These are phyloP conservation scores for Marisa cornuarietis DNA, from an alignment of 1,140 invertebrate species.

Conservation along the genomic window DNA sequence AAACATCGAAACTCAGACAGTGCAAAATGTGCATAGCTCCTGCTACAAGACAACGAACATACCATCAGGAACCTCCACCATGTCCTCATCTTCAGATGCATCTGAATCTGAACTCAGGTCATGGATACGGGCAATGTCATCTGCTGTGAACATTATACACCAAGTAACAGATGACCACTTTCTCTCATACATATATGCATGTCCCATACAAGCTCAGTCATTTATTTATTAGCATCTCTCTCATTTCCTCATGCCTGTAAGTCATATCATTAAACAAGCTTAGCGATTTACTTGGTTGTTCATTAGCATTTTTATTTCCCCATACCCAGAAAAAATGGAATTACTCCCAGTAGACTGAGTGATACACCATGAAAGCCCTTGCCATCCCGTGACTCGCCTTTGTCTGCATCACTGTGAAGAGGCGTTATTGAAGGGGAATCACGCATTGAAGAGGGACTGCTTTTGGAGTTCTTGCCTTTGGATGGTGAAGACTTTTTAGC, in stretches of 20 bases:
- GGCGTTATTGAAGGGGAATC: slow-evolving; percentile 38
- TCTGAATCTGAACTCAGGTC: slow-evolving; percentile 28
- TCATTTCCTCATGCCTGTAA: no score
- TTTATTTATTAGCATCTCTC: no score
- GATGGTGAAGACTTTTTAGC: slow-evolving; percentile 33
- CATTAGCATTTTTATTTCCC: neutral
- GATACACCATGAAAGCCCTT: no score
- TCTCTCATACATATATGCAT: no score
- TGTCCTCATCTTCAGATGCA: slow-evolving; percentile 16
- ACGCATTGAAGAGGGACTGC: slow-evolving; percentile 23
- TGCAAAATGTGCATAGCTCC: neutral
- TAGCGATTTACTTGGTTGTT: neutral
- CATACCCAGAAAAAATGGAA: neutral
- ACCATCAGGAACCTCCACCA: slow-evolving; percentile 3
- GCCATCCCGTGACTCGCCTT: slow-evolving; percentile 7
- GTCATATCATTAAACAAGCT: neutral
- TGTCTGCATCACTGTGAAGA: slow-evolving; percentile 36
- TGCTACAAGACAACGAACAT: slow-evolving; percentile 5
- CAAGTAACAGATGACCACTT: no score
- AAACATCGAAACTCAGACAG: neutral
- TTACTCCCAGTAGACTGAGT: no score
- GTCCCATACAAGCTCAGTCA: no score
- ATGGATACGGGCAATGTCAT: slow-evolving; percentile 23
- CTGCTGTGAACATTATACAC: neutral
- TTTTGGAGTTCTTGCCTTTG: slow-evolving; percentile 29